A percentile compares a stretch with the other conserved stretches of the same genome.
These are phyloP conservation scores for Melanotaenia trifasciata DNA, from an alignment of 2,797 vertebrate species.

Conservation along the genomic window DNA sequence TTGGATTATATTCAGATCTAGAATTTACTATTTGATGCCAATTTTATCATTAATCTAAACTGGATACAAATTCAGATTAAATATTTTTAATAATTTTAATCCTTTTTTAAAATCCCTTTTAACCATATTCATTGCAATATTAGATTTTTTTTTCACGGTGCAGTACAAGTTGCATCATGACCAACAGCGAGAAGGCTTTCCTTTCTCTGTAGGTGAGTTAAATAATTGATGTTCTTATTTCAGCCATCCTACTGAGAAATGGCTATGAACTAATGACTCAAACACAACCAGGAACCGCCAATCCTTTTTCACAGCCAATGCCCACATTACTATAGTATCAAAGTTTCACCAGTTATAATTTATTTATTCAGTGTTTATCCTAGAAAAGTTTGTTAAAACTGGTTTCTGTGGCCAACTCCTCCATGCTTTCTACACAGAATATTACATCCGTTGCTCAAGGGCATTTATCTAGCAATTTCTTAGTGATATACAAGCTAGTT, in stretches of 20 bases:
- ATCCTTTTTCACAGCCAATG: conserved; percentile 29
- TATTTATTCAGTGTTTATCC: conserved; percentile 39
- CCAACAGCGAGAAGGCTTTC: conserved; percentile 1
- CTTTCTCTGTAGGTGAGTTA: conserved; percentile 17
- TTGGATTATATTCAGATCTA: background rate
- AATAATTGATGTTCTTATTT: conserved; percentile 57
- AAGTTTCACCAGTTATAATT: conserved; percentile 28
- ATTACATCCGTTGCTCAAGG: too few relatives aligned
- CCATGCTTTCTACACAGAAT: too few relatives aligned
- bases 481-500: too few relatives aligned
- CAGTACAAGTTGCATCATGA: background rate
- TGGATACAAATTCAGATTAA: too few relatives aligned
- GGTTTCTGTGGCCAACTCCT: background rate
- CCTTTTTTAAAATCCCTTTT: too few relatives aligned
- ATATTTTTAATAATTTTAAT: too few relatives aligned
- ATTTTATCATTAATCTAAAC: too few relatives aligned
- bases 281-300: conserved; percentile 4
- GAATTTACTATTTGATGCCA: too few relatives aligned
- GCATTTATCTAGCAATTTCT: too few relatives aligned
- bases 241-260: conserved; percentile 31
- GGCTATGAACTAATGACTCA: conserved; percentile 22
- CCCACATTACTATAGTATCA: conserved; percentile 25
- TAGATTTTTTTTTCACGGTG: background rate
- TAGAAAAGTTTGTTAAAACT: conserved; percentile 4
- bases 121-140: background rate